phyloP scores from a whole-genome alignment of 2,888 invertebrate genomes.

The Cataglyphis cursor region DNA sequence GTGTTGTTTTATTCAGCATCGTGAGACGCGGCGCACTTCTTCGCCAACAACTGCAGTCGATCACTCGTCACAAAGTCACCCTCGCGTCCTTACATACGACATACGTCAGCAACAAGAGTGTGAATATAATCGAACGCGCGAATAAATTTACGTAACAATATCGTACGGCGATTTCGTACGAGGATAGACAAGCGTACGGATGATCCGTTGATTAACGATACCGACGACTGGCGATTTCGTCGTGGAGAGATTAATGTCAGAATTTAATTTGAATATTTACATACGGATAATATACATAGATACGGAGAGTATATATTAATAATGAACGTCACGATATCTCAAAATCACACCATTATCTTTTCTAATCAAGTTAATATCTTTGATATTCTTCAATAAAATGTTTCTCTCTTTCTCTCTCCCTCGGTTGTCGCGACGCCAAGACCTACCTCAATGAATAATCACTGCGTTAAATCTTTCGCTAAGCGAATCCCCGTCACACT shows the following conservation, averaged over 20 bases:
- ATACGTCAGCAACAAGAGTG: constrained; percentile 3
- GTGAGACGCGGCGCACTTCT: background rate
- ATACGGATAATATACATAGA: background rate
- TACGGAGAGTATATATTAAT: background rate
- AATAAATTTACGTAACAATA: constrained; percentile 40
- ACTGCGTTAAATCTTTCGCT: background rate
- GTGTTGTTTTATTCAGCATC: constrained; percentile 36
- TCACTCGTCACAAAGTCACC: constrained; percentile 4
- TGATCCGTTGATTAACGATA: background rate
- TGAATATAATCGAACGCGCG: constrained; percentile 17
- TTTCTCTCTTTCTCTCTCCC: background rate
- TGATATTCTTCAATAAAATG: background rate
- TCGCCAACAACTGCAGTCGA: constrained; percentile 19
- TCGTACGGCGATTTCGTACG: background rate
- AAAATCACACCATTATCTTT: background rate
- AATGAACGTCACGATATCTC: background rate
- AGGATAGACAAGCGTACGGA: background rate
- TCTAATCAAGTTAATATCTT: background rate
- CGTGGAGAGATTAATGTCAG: background rate
- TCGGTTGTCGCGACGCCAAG: background rate
- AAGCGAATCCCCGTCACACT: constrained; percentile 7
- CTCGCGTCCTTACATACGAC: constrained; percentile 10
- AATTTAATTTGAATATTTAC: constrained; percentile 31
- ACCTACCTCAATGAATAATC: constrained; percentile 33
- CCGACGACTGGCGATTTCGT: background rate